A percentile compares a stretch with the other conserved stretches of the same genome.
Conservation (phyloP, 2,888 invertebrate genomes). For the Megastigmus dorsalis region DNA sequence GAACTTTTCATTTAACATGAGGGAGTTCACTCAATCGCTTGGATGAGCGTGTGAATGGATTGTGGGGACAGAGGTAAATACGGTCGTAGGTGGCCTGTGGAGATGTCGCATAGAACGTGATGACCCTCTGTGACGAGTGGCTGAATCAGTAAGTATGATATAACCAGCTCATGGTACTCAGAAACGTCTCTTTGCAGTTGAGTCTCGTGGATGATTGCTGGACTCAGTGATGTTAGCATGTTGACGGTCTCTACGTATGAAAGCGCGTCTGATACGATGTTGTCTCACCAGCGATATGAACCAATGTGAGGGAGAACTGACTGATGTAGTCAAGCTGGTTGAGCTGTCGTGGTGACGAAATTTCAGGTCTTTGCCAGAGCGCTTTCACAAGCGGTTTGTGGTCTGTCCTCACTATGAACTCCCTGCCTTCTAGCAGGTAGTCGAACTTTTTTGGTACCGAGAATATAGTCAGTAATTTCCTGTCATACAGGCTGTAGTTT, state of each 20-base stretch:
- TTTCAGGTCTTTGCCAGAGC: slow-evolving; percentile 12
- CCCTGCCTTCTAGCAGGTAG: slow-evolving; percentile 49
- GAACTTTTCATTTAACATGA: slow-evolving; percentile 49
- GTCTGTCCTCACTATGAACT: slow-evolving; percentile 24
- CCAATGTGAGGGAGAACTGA: slow-evolving; percentile 40
- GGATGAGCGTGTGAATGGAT: background rate
- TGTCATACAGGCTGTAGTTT: slow-evolving; percentile 57
- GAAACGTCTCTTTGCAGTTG: background rate
- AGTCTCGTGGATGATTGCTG: background rate
- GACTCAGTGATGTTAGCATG: background rate
- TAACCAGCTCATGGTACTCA: background rate
- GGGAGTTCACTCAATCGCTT: background rate
- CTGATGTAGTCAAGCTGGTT: slow-evolving; percentile 41
- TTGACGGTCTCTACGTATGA: background rate
- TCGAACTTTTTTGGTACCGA: no score
- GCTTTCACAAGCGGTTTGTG: slow-evolving; percentile 51
- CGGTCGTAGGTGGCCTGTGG: background rate
- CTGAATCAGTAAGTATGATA: background rate
- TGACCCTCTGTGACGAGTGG: background rate
- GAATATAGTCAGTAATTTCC: slow-evolving; percentile 48
- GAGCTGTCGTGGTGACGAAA: slow-evolving; percentile 40
- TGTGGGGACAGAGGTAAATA: background rate
- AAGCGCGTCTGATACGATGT: slow-evolving; percentile 32
- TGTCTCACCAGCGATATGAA: slow-evolving; percentile 38
- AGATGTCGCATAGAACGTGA: background rate